Percentiles rank a stretch among this genome's conserved stretches.
Conservation (phyloP, 2,113 vertebrate genomes). For the Holacanthus passer region DNA sequence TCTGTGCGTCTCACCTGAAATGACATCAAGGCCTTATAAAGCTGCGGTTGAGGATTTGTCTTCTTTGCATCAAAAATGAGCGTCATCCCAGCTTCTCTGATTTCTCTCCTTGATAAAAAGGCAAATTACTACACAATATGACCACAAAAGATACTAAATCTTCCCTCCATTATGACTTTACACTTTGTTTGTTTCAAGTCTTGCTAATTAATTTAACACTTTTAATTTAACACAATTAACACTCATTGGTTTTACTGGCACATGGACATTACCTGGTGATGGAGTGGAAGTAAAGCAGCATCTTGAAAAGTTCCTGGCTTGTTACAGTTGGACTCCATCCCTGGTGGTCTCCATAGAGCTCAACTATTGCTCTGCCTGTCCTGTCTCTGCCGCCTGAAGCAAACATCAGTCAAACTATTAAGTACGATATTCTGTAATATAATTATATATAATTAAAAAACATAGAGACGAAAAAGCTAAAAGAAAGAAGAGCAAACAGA, state of each 20-base stretch:
- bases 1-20: constrained; percentile 84
- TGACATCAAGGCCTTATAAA: constrained; percentile 86
- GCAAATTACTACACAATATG: not conserved
- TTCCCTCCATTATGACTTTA: not conserved
- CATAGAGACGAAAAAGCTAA: not conserved
- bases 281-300: constrained; percentile 88
- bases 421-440: not conserved
- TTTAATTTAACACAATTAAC: no score
- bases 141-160: not conserved
- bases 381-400: constrained; percentile 89
- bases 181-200: not conserved
- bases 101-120: constrained; percentile 81
- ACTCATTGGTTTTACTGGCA: constrained; percentile 1
- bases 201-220: not conserved
- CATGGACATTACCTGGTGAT: constrained; percentile 86
- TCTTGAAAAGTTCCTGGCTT: constrained; percentile 79
- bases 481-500: not conserved
- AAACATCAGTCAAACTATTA: not conserved
- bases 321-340: constrained; percentile 86
- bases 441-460: not conserved
- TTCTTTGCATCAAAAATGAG: constrained; percentile 90
- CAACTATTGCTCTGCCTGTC: constrained; percentile 86
- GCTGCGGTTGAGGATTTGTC: constrained; percentile 72
- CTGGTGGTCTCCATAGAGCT: constrained; percentile 85
- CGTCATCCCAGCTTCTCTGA: constrained; percentile 82